These are phyloP conservation scores for Noctua comes DNA, from an alignment of 2,888 invertebrate species.

Conservation along the genomic window DNA sequence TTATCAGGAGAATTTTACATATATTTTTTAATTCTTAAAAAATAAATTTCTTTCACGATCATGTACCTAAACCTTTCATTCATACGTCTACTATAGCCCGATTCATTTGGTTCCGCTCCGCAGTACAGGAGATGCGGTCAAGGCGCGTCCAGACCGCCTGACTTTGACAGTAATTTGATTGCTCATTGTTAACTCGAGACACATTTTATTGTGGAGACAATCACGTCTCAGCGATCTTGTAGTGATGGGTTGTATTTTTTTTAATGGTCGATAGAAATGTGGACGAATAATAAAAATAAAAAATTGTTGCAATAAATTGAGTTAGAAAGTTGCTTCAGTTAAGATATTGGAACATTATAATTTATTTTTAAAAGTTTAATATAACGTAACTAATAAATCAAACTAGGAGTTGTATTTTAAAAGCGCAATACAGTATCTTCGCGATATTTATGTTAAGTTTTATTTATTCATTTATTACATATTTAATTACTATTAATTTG, in stretches of 20 bases:
- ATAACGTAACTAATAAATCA: neutral
- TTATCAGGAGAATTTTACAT: neutral
- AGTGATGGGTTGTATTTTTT: constrained; percentile 51
- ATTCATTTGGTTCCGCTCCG: constrained; percentile 63
- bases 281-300: too few species aligned
- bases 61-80: constrained; percentile 9
- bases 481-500: neutral
- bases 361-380: neutral
- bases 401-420: neutral
- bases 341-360: neutral
- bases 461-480: too few species aligned
- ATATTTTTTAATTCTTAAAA: neutral
- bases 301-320: neutral
- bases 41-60: neutral
- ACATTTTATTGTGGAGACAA: constrained; percentile 86
- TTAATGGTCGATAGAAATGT: constrained; percentile 22
- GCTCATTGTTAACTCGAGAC: constrained; percentile 86
- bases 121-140: constrained; percentile 77
- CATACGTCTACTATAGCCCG: constrained; percentile 24
- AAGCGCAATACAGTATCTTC: neutral
- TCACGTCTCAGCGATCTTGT: constrained; percentile 74
- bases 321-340: neutral
- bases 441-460: neutral
- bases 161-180: constrained; percentile 87
- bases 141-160: constrained; percentile 72